Conservation (phyloP, 2,888 invertebrate species). For the Dasysyrphus tricinctus region DNA sequence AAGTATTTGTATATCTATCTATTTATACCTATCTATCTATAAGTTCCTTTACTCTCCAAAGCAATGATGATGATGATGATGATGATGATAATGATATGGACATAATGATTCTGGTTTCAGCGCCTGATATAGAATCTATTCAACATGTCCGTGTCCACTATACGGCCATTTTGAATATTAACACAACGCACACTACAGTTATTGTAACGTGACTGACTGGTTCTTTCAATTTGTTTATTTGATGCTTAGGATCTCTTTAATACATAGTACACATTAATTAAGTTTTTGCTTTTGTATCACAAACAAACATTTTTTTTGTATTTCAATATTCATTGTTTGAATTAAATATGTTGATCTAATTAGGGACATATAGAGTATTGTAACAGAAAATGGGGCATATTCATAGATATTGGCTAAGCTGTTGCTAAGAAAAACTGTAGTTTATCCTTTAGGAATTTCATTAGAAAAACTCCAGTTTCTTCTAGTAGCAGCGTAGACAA, state of each 20-base stretch:
- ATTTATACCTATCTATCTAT: background rate
- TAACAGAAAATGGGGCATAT: no score
- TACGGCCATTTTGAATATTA: slow-evolving; percentile 9
- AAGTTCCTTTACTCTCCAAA: background rate
- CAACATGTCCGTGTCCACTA: background rate
- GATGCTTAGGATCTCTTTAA: background rate
- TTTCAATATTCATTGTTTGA: background rate
- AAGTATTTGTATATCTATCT: slow-evolving; percentile 12
- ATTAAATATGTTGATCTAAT: background rate
- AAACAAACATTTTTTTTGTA: background rate
- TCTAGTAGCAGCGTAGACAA: no score
- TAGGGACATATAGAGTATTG: background rate
- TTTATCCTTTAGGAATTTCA: no score
- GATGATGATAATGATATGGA: no score
- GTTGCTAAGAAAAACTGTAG: no score
- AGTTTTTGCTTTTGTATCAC: background rate
- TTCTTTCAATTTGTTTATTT: background rate
- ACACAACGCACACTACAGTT: background rate
- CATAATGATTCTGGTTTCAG: slow-evolving; percentile 28
- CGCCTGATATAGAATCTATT: slow-evolving; percentile 25
- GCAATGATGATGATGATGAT: background rate
- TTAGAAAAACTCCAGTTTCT: no score
- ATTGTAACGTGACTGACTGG: background rate
- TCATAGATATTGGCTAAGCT: no score
- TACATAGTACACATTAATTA: background rate